Conservation (phyloP, 2,888 invertebrate species). For the Eledone cirrhosa region DNA sequence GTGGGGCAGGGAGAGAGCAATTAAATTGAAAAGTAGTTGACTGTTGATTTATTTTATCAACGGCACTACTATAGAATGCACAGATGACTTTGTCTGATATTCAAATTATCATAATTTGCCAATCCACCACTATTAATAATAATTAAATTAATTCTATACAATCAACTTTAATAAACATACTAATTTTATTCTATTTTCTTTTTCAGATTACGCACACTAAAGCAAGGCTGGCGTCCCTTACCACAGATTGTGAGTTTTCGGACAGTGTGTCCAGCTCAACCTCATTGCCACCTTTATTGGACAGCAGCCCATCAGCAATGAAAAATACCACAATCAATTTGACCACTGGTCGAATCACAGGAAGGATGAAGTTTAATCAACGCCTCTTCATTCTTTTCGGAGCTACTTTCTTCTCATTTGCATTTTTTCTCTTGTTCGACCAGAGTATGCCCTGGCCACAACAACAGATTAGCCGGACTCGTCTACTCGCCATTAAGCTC, state of each 20-base stretch:
- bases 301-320: background rate
- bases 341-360: conserved; percentile 14
- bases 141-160: background rate
- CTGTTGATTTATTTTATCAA: no score
- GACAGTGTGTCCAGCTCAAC: background rate
- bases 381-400: conserved; percentile 47
- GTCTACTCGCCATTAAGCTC: conserved; percentile 20
- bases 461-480: conserved; percentile 14
- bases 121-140: background rate
- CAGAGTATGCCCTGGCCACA: conserved; percentile 25
- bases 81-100: no score
- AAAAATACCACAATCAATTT: conserved; percentile 12
- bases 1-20: no score
- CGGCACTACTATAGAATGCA: no score
- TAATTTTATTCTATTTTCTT: background rate
- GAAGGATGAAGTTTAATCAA: conserved; percentile 57
- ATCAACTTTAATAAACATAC: background rate
- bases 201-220: conserved; percentile 21
- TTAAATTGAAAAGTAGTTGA: no score
- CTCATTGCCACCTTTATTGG: background rate
- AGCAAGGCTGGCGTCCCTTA: conserved; percentile 21
- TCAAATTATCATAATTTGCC: no score
- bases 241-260: no score
- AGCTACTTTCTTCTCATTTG: conserved; percentile 40
- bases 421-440: conserved; percentile 42